These are phyloP conservation scores for Lanius collurio DNA, from an alignment of 2,113 vertebrate species.

Conservation along the genomic window DNA sequence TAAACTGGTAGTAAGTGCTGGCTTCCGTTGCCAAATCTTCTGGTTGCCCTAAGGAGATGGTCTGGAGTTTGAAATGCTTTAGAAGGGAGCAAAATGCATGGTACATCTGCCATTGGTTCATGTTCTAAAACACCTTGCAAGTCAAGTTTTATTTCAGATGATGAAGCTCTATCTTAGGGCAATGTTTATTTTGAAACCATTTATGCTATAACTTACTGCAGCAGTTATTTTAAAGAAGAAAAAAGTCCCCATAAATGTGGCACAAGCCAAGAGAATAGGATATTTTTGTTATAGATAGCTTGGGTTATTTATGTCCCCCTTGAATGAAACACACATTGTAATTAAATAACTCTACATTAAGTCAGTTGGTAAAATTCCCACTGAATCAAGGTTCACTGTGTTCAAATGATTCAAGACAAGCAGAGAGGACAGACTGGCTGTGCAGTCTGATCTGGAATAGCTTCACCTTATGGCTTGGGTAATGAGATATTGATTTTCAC, in stretches of 20 bases:
- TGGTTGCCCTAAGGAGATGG: neutral
- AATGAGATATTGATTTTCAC: conserved; percentile 53
- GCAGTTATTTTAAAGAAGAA: neutral
- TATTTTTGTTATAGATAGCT: neutral
- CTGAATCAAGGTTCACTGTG: neutral
- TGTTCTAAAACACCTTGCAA: neutral
- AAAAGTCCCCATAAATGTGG: neutral
- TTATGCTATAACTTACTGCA: neutral
- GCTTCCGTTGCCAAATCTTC: neutral
- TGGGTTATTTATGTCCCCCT: neutral
- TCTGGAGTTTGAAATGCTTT: neutral
- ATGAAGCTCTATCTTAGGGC: neutral
- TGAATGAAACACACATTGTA: neutral
- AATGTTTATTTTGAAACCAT: neutral
- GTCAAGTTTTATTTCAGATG: neutral
- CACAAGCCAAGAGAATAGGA: neutral
- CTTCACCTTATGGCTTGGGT: conserved; percentile 23
- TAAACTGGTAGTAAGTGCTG: neutral
- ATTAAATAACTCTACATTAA: neutral
- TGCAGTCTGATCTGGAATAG: neutral
- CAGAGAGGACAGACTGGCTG: neutral
- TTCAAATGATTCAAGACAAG: neutral
- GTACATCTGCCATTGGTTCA: neutral
- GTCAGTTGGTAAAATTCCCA: neutral
- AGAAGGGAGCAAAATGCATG: neutral